These are phyloP conservation scores for Spialia ferax DNA, from an alignment of 2,888 invertebrate genomes.

Conservation along the genomic window DNA sequence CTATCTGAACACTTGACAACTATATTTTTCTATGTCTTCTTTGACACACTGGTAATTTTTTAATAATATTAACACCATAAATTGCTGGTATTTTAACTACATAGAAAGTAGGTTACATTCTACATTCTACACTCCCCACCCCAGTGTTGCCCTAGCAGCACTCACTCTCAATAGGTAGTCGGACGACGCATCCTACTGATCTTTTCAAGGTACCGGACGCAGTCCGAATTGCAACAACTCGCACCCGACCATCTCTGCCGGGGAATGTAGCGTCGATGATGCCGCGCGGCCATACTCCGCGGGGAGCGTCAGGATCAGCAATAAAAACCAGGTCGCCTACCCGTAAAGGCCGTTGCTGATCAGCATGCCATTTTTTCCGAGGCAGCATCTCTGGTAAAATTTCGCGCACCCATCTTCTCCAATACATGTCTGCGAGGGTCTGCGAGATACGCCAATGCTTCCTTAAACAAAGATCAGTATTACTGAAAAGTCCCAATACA, in stretches of 20 bases:
- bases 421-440: slow-evolving; percentile 39
- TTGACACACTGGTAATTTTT: no score
- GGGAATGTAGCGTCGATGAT: not conserved
- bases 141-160: slow-evolving; percentile 16
- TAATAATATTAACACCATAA: no score
- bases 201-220: not conserved
- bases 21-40: no score
- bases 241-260: slow-evolving; percentile 5
- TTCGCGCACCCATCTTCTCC: slow-evolving; percentile 40
- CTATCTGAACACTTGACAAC: no score
- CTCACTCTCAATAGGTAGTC: slow-evolving; percentile 2
- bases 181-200: not conserved
- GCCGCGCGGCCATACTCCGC: slow-evolving; percentile 4
- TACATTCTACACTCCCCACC: slow-evolving; percentile 10
- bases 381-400: slow-evolving; percentile 31
- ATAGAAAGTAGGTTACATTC: no score
- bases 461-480: slow-evolving; percentile 10
- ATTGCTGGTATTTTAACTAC: no score
- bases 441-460: slow-evolving; percentile 38
- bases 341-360: not conserved
- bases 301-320: slow-evolving; percentile 9
- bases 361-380: slow-evolving; percentile 18
- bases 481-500: slow-evolving; percentile 19
- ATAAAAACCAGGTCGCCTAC: slow-evolving; percentile 10
- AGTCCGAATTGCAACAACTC: not conserved